Base-by-base conservation (phyloP, 2,888 invertebrate genomes). In the Drosophila neutralis region DNA sequence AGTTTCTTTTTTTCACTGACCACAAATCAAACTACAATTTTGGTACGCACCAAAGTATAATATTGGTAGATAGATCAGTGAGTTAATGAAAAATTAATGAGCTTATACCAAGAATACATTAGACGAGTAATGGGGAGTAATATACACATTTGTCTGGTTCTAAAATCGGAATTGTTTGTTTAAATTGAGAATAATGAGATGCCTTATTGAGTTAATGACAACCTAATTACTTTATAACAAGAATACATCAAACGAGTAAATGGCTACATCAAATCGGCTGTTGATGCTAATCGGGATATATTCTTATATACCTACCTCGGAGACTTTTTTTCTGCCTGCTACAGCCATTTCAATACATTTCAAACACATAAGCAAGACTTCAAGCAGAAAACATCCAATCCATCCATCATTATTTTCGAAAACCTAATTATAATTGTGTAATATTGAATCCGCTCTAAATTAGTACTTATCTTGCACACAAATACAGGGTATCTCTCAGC, bases 21-120 rank as follows among this genome's bases (percentile, higher is more conserved):
- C 0, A 21, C 5, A 6, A 42, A 21, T n/a, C 5, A 21, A 42
- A 0, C 2, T 11, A 3, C 0, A n/a, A 11, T 21, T 42, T n/a
- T 42, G 11, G n/a, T n/a, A n/a, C 13, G 13, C 21, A 42, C 11
- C 2, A n/a, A n/a, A 6, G 5, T 2, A 5, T 42, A 11, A 21
- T 42, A 11, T n/a, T 21, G 4, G 2, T 18, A 38, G 2, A 18
- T 13, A 4, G 42, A 7, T 13, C 21, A 13, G 6, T 21, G 13
- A 42, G 4, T 13, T 42, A 21, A 21, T 42, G 21, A 13, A 1
- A 42, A 21, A 42, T 21, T 21, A 42, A 42, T 21, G 3, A 1
- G 13, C 1, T 13, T 6, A 42, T 21, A 21, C 11, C 6, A 21
- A 10, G 11, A 42, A 42, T 13, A 42, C 6, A 21, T 42, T 1